These are phyloP conservation scores for Poeciliopsis gracilis DNA, from an alignment of 2,797 vertebrate genomes.

Conservation along the genomic window DNA sequence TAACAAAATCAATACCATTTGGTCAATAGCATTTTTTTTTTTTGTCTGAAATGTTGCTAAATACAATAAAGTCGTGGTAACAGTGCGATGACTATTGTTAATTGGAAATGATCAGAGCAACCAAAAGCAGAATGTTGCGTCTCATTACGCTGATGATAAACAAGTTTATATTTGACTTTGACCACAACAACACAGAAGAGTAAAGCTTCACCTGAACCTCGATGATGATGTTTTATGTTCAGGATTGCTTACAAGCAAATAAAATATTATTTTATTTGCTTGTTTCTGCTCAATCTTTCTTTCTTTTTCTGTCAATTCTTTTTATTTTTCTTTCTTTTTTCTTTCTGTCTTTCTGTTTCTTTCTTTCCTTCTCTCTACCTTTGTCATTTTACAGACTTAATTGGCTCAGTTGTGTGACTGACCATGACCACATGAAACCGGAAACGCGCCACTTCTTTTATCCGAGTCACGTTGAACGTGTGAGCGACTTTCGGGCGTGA, in stretches of 20 bases:
- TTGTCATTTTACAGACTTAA: background rate
- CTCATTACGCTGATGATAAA: background rate
- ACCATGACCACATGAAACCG: background rate
- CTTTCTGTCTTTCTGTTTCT: background rate
- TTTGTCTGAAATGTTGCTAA: too few relatives aligned
- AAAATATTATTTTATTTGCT: too few relatives aligned
- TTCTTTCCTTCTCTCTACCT: background rate
- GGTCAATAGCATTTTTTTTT: too few relatives aligned
- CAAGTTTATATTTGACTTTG: background rate
- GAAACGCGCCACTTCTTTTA: background rate
- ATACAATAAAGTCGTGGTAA: too few relatives aligned
- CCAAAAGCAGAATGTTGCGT: background rate
- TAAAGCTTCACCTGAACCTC: background rate
- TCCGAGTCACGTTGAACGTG: too few relatives aligned
- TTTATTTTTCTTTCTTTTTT: background rate
- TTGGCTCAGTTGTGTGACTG: background rate
- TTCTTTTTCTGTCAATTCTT: too few relatives aligned
- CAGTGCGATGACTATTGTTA: too few relatives aligned
- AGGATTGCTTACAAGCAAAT: too few relatives aligned
- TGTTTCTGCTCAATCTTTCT: too few relatives aligned
- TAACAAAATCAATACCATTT: too few relatives aligned
- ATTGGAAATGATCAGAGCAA: background rate
- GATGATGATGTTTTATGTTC: background rate
- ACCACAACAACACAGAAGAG: background rate
- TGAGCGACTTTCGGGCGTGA: background rate